Evolutionary conservation across 2,888 invertebrate species (phyloP), one percentile per base, ranked within the genome.

Genomic region (Idaea straminata): DNA sequence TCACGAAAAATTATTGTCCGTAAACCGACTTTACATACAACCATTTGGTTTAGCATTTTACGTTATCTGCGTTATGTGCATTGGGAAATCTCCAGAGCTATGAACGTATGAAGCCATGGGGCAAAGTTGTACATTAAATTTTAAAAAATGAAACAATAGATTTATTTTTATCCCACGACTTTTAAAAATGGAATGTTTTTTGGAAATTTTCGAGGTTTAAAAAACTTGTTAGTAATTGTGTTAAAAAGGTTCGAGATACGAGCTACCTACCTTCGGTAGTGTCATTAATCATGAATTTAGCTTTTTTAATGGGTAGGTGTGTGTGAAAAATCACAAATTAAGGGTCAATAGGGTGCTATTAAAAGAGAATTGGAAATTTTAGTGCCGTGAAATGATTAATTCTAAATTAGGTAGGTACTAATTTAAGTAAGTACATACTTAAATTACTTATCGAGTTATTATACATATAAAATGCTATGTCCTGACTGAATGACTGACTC

Each of bases 321-420:
- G 91, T 88, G 92, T 91, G 91, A 85, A 89, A 78, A 91, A 92
- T 92, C 83, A 82, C 88, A 90, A 91, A 92, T 92, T 90, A 88
- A 74, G 72, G 73, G 70, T 71, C 77, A 77, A 83, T 85, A 82
- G 79, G 15, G 35, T 79, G 63, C 65, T 64, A 72, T 74, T 65
- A 75, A 79, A 75, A 71, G 69, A 72, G 62, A 65, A 71, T 77
- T 74, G 69, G 73, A 72, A 75, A 74, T 63, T 66, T 69, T 72
- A 73, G 83, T 83, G 84, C 86, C 84, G 78, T 25, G 25, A 15
- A 57, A 3, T 57, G 3, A 57, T 57, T 10, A 57, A 57, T 57
- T 10, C 5, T 25, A 13, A 13, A 15, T 13, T 57, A 15, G 15
- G 7, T 57, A 15, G 15, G 7, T 13, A 57, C 57, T 13, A 57